phyloP scores from a whole-genome alignment of 2,888 invertebrate genomes.

The Chymomyza amoena region DNA sequence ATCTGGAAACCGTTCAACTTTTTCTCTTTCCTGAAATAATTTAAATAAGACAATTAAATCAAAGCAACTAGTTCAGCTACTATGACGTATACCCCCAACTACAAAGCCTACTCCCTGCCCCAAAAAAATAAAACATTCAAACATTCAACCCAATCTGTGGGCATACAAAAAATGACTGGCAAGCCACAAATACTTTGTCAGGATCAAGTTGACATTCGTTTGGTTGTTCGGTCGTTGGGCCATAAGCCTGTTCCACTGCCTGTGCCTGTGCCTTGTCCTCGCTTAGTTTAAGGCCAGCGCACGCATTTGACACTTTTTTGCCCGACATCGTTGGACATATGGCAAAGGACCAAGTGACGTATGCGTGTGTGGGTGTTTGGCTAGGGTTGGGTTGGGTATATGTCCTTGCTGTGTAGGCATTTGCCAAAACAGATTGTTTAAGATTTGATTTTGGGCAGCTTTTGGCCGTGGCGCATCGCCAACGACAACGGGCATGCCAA shows the following conservation, averaged over 20 bases:
- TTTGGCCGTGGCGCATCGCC: conserved; percentile 7
- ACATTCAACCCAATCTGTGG: conserved; percentile 25
- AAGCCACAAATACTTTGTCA: conserved; percentile 71
- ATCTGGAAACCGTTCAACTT: too few relatives aligned
- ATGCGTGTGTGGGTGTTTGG: conserved; percentile 8
- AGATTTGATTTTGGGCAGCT: conserved; percentile 66
- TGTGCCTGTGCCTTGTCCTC: not conserved
- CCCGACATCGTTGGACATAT: conserved; percentile 1
- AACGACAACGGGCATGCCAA: not conserved
- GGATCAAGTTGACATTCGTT: conserved; percentile 71
- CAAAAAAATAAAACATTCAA: not conserved
- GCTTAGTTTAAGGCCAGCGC: conserved; percentile 10
- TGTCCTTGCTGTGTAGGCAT: conserved; percentile 30
- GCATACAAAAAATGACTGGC: conserved; percentile 67
- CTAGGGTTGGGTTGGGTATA: not conserved
- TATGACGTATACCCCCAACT: too few relatives aligned
- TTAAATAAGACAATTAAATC: too few relatives aligned
- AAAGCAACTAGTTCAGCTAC: too few relatives aligned
- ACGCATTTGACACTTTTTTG: conserved; percentile 61
- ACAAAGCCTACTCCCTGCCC: not conserved
- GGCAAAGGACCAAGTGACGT: conserved; percentile 1
- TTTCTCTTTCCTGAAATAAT: too few relatives aligned
- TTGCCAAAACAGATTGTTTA: conserved; percentile 63
- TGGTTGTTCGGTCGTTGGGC: conserved; percentile 33
- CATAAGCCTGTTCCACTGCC: conserved; percentile 18